Base-by-base conservation (phyloP, 2,797 vertebrate species). In the Margarornis squamiger region DNA sequence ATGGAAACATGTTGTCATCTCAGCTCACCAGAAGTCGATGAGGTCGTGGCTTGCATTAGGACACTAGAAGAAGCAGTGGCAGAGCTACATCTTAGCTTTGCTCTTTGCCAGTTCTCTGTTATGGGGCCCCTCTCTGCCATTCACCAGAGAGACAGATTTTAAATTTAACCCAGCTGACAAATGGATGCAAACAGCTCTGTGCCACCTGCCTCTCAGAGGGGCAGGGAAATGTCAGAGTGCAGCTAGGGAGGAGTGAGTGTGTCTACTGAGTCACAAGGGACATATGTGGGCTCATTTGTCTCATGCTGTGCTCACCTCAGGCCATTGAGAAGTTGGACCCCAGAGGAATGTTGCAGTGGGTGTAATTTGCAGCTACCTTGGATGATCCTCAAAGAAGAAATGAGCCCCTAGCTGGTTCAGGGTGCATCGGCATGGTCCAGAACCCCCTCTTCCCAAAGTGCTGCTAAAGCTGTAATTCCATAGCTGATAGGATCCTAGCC, bases 11-110 rank as follows among this genome's bases (percentile, higher is more conserved):
- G 12, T 61, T 59, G 59, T 51, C 57, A 38, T 68, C 58, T 81
- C 34, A 54, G 29, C 38, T 89, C 3, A 7, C 14, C 2, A 12
- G 34, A 38, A 17, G 43, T 55, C 0, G 0, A 9, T 3, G 4
- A 76, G 36, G 17, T 58, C 1, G 2, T 74, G 49, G 12, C 12
- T 91, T 86, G 19, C 8, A 4, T 15, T 55, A 51, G 38, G 59
- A 21, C 72, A 54, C 30, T 61, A 78, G 71, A 43, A 55, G n/a
- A 39, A 61, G 9, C 41, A 61, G 24, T 29, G 71, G 52, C 41
- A 85, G 66, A 87, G 66, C 26, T 72, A 67, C 32, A 79, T 45
- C 51, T 76, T 52, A 70, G 41, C 45, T 86, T 73, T 94, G 39
- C 22, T 80, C 66, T 89, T 86, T 67, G n/a, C 18, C 18, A 34